These are phyloP conservation scores for Otus sunia DNA, from an alignment of 2,113 vertebrate species.

Conservation along the genomic window DNA sequence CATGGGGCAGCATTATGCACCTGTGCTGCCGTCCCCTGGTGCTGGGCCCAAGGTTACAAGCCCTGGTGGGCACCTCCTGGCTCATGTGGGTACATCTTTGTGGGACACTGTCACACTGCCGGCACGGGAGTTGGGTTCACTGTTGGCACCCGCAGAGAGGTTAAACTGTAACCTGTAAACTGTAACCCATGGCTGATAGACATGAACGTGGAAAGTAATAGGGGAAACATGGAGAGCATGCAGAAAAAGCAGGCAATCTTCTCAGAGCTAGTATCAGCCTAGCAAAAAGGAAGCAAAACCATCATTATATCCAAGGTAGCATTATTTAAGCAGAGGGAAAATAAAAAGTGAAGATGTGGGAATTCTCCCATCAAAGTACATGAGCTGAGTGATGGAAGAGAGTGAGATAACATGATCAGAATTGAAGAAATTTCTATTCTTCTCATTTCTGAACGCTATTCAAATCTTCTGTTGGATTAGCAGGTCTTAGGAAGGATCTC, in stretches of 20 bases:
- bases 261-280: background rate
- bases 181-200: background rate
- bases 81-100: background rate
- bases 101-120: background rate
- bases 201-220: background rate
- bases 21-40: accelerated
- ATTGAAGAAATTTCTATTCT: background rate
- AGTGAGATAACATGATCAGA: background rate
- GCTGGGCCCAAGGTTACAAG: background rate
- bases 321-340: background rate
- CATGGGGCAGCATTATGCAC: background rate
- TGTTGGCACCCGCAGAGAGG: background rate
- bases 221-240: background rate
- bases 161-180: background rate
- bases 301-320: background rate
- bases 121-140: background rate
- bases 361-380: background rate
- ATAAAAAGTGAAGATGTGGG: background rate
- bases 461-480: background rate
- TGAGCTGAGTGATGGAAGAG: background rate
- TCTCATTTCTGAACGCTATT: background rate
- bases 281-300: background rate
- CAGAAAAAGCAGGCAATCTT: background rate
- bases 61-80: background rate
- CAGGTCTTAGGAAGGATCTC: background rate